Base-by-base conservation (phyloP, 2,888 invertebrate species). In the Acanthopleura granulata region DNA sequence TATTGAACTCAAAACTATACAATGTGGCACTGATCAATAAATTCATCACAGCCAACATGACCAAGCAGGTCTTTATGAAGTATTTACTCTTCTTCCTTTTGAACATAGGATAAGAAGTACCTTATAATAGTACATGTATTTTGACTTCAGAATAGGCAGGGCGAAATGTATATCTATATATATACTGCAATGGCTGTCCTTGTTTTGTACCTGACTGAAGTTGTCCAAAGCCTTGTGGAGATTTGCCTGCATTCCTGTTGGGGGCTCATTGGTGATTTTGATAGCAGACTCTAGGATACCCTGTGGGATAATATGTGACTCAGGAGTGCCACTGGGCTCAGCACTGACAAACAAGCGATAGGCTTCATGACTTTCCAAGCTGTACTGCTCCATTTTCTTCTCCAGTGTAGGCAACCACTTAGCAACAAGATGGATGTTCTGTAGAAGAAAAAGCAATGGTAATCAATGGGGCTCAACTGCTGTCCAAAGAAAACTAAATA, bases 251-350 rank as follows among this genome's bases (percentile, higher is more conserved):
- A 98, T 98, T 72, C 98, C 98, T 73, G 97, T 97, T 0, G 98
- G 98, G 0, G 98, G 97, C 90, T 98, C 98, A 88, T 98, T 98
- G 4, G 98, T 98, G 77, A 98, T 97, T 92, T 98, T 98, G 83
- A 98, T 98, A 18, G 97, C 97, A 0, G 97, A 95, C 90, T 98
- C 97, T 72, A 98, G 91, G 78, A 98, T 97, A 0, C 98, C 98
- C 93, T 97, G 95, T 12, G 98, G 98, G 83, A 98, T 97, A 78
- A 97, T 97, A 88, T 98, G 97, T 6, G 95, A 94, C 0, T 95
- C 93, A 0, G 96, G 93, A 0, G 95, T 94, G 12, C 95, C 95
- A 0, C 97, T 96, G 0, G 98, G 98, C 88, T 98, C 98, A 4
- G 98, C 98, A 81, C 96, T 97, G 93, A 98, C 94, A 88, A 96